A percentile compares a stretch with the other conserved stretches of the same genome.
Conservation (phyloP, 92 coral and sea anemone species). For the Epizoanthus ramosus region DNA sequence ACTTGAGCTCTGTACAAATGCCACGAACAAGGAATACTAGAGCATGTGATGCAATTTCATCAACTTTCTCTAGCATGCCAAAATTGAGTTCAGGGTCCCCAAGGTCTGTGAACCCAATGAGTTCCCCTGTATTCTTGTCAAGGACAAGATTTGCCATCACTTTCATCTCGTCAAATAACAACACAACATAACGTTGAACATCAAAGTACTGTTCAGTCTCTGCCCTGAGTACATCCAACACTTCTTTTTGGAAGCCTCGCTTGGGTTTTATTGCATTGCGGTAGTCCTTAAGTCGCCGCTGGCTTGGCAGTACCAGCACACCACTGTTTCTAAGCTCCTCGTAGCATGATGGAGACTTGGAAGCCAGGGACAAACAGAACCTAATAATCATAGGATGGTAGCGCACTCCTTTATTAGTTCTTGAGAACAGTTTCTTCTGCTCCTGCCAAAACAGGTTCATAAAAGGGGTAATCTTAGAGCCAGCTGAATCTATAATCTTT, state of each 20-base stretch:
- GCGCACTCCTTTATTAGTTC: constrained; percentile 47
- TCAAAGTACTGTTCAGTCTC: constrained; percentile 37
- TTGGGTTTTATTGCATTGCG: constrained; percentile 50
- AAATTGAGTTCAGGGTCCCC: constrained; percentile 48
- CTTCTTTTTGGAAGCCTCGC: constrained; percentile 60
- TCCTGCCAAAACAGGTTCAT: constrained; percentile 55
- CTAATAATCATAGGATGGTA: constrained; percentile 68
- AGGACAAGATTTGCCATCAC: constrained; percentile 49
- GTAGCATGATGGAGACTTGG: constrained; percentile 54
- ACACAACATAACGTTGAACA: constrained; percentile 58
- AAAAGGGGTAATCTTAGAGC: constrained; percentile 44
- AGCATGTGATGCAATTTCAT: constrained; percentile 50
- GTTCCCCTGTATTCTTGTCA: constrained; percentile 54
- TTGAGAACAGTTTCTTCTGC: constrained; percentile 49
- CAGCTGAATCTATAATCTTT: constrained; percentile 26
- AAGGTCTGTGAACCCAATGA: constrained; percentile 38
- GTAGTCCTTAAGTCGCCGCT: constrained; percentile 52
- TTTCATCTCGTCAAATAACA: constrained; percentile 64
- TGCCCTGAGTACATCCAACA: constrained; percentile 46
- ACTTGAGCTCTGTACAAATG: constrained; percentile 38
- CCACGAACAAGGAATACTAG: constrained; percentile 36
- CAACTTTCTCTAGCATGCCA: constrained; percentile 46
- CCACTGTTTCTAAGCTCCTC: constrained; percentile 50
- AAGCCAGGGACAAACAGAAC: constrained; percentile 53
- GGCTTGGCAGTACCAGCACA: constrained; percentile 59